Conservation (phyloP, 2,113 vertebrate genomes). For the Phalacrocorax pelagicus region DNA sequence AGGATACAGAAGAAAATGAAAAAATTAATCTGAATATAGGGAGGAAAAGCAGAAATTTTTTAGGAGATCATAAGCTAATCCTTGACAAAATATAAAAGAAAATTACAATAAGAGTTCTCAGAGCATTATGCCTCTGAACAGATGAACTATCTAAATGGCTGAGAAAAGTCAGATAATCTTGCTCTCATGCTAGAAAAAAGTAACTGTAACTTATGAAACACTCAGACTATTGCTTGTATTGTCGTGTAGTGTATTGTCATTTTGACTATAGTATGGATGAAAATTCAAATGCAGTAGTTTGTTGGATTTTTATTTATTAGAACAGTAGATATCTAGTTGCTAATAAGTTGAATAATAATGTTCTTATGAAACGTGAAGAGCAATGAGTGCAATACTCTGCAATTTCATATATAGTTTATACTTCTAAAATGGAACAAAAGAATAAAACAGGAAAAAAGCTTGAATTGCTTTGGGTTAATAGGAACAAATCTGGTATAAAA, state of each 20-base stretch:
- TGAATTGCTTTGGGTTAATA: not conserved
- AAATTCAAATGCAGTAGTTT: not conserved
- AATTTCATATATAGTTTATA: not conserved
- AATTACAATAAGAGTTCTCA: not conserved
- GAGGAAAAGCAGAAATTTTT: not conserved
- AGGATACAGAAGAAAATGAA: not conserved
- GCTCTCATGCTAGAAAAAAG: not conserved
- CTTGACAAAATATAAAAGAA: not conserved
- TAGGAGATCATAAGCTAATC: not conserved
- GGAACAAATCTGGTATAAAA: not conserved
- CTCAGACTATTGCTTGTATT: not conserved
- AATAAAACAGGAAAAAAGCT: not conserved
- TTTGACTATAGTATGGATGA: not conserved
- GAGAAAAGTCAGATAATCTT: not conserved
- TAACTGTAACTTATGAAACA: not conserved
- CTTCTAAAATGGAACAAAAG: not conserved
- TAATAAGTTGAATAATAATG: not conserved
- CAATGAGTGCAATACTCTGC: not conserved
- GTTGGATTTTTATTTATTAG: not conserved
- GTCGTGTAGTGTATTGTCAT: not conserved
- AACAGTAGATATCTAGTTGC: not conserved
- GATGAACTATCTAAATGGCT: not conserved
- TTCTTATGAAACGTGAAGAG: not conserved
- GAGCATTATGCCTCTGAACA: not conserved
- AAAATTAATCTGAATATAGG: not conserved